Conservation (phyloP, 2,888 invertebrate genomes). For the Microdon myrmicae region DNA sequence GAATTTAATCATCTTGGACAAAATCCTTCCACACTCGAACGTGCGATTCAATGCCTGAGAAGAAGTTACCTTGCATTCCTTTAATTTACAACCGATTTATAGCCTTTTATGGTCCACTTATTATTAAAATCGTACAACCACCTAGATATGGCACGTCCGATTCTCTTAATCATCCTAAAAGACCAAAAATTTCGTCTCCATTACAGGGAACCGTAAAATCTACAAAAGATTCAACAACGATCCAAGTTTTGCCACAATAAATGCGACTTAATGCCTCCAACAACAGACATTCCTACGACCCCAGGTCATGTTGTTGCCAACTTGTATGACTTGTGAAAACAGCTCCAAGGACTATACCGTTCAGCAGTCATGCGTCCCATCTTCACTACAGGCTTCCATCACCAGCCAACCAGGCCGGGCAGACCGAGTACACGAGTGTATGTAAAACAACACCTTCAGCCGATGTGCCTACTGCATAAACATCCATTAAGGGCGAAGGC, state of each 20-base stretch:
- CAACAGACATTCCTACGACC: conserved; percentile 36
- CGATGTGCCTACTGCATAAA: conserved; percentile 48
- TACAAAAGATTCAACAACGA: conserved; percentile 13
- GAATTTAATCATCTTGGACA: too few relatives aligned
- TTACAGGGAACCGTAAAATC: too few relatives aligned
- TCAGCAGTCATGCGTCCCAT: conserved; percentile 37
- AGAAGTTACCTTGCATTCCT: too few relatives aligned
- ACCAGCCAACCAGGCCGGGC: conserved; percentile 22
- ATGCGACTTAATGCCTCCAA: conserved; percentile 34
- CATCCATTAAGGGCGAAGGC: conserved; percentile 56
- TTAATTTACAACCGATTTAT: too few relatives aligned
- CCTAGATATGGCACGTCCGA: too few relatives aligned
- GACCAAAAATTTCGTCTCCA: too few relatives aligned
- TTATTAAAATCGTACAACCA: too few relatives aligned
- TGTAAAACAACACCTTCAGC: conserved; percentile 43
- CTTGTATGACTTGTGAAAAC: conserved; percentile 51
- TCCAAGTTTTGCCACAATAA: conserved; percentile 23
- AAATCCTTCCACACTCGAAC: too few relatives aligned
- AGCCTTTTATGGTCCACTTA: too few relatives aligned
- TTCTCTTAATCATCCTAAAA: too few relatives aligned
- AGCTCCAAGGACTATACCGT: conserved; percentile 41
- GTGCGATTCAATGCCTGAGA: too few relatives aligned
- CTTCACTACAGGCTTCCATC: conserved; percentile 18
- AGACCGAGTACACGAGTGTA: conserved; percentile 20
- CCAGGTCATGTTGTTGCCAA: conserved; percentile 48